A percentile compares a stretch with the other conserved stretches of the same genome.
phyloP scores from a whole-genome alignment of 2,888 invertebrate species.

The Mimachlamys varia region DNA sequence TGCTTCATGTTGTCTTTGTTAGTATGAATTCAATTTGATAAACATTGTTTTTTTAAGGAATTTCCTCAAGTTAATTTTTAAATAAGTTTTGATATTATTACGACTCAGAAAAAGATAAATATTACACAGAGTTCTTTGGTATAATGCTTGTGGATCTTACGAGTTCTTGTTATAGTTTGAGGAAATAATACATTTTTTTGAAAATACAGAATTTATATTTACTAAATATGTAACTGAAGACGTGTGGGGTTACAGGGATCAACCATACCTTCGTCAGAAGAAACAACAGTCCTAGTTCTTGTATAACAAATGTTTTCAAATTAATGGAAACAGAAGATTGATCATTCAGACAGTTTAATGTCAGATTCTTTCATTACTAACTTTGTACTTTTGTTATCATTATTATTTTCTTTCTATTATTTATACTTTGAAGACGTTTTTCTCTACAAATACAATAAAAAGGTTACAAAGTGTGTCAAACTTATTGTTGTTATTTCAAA shows the following conservation, averaged over 20 bases:
- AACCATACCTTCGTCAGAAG: neutral
- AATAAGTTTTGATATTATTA: no score
- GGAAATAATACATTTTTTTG: no score
- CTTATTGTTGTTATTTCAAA: neutral
- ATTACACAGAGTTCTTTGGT: no score
- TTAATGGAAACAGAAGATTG: neutral
- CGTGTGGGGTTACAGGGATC: neutral
- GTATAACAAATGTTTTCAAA: neutral
- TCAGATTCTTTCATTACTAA: neutral
- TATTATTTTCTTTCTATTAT: constrained; percentile 5
- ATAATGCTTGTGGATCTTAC: no score
- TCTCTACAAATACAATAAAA: constrained; percentile 25
- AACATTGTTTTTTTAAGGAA: no score
- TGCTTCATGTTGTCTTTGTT: no score
- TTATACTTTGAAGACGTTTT: neutral
- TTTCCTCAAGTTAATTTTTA: no score
- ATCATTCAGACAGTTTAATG: neutral
- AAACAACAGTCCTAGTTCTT: neutral
- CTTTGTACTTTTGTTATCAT: neutral
- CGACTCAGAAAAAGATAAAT: no score
- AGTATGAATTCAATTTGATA: no score
- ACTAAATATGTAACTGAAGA: no score
- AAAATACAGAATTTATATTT: no score
- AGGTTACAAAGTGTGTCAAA: neutral
- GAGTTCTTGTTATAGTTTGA: no score